Evolutionary conservation across 2,888 invertebrate genomes (phyloP), one percentile per base, ranked within the genome.

Genomic region (Odontocolon sp.): DNA sequence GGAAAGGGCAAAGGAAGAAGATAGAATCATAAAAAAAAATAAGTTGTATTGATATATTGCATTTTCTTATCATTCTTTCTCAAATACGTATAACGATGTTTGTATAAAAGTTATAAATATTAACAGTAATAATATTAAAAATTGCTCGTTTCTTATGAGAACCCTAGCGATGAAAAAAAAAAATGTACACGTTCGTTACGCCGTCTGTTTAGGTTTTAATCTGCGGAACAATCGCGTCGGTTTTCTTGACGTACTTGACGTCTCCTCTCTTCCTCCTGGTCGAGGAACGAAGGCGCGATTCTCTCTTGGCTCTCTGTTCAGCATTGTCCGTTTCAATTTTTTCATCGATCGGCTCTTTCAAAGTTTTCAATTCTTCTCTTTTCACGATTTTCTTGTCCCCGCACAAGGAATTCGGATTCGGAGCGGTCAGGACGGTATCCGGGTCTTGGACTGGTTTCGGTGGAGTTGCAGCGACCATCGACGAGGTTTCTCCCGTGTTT

Each of bases 1-100:
- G 88, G 89, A 86, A 88, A 92, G 87, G 91, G 91, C 67, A 92
- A 92, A 80, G 91, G 91, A 33, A 86, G 91, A 69, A 90, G 91
- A 84, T 91, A 85, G 89, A 83, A 47, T 23, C 4, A 23, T 18
- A 56, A 23, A 3, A 23, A 36, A 54, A 70, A 21, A 45, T 28
- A 21, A 42, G 28, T n/a, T 56, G 50, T 40, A 57, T 68, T 54
- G 57, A 23, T 16, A 28, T 31, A 11, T 40, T 31, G 38, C 45
- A 31, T 42, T 61, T 45, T 31, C 31, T 45, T 4, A 9, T 50
- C 36, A 40, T 38, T 47, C 18, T 21, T 21, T 38, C 21, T 5
- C 16, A 4, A 28, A 50, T 38, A 14, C 5, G 18, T n/a, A 23
- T 18, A 6, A 33, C 2, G 21, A 45, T 45, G 56, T 11, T 47